Conservation (phyloP, 2,888 invertebrate genomes). For the Xestoiulus laeticollis region DNA sequence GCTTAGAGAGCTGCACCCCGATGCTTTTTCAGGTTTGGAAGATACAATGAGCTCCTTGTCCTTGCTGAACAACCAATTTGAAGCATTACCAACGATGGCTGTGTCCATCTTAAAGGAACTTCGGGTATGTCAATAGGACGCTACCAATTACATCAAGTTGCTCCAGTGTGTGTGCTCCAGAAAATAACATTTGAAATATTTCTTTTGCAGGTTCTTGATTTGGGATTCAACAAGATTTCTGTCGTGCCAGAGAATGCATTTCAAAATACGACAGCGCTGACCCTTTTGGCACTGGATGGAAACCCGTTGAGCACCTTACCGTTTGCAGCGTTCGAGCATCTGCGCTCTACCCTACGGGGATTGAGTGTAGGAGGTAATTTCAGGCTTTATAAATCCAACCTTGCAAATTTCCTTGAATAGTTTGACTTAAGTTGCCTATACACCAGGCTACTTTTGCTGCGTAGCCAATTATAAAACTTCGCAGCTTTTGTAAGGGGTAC, state of each 20-base stretch:
- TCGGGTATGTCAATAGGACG: constrained; percentile 67
- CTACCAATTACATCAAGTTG: background rate
- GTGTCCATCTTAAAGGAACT: constrained; percentile 80
- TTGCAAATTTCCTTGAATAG: background rate
- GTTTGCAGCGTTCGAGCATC: constrained; percentile 77
- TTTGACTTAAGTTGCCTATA: too few relatives aligned
- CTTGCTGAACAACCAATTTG: constrained; percentile 85
- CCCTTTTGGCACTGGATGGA: constrained; percentile 87
- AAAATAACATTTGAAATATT: background rate
- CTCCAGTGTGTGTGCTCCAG: too few relatives aligned
- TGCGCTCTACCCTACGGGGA: constrained; percentile 84
- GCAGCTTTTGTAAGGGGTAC: too few relatives aligned
- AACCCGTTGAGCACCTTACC: constrained; percentile 88
- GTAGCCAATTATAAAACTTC: too few relatives aligned
- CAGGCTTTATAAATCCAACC: background rate
- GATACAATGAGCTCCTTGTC: constrained; percentile 87
- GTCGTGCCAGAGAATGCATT: constrained; percentile 83
- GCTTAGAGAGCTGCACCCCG: constrained; percentile 78
- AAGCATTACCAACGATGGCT: constrained; percentile 85
- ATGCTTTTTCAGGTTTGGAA: constrained; percentile 81
- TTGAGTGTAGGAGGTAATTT: constrained; percentile 81
- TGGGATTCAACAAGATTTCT: constrained; percentile 89
- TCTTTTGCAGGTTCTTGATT: constrained; percentile 77
- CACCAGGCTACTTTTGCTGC: too few relatives aligned
- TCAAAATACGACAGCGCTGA: constrained; percentile 81